These are phyloP conservation scores for Solea senegalensis DNA, from an alignment of 2,113 vertebrate species.

Conservation along the genomic window DNA sequence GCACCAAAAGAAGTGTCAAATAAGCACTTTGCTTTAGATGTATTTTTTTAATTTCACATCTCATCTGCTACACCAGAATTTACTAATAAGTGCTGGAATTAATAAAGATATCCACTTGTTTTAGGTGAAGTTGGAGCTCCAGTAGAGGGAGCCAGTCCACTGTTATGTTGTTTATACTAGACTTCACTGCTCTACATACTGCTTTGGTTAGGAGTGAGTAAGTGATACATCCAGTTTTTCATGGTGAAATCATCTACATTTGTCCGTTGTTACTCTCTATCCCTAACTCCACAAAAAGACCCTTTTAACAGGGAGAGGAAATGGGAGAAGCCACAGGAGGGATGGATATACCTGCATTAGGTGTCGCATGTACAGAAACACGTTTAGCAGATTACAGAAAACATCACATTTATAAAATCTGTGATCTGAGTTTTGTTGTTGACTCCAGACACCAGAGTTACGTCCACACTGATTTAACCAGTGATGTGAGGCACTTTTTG, in stretches of 20 bases:
- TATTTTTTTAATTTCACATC: background rate
- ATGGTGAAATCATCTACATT: background rate
- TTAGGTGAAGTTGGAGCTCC: slow-evolving; percentile 3
- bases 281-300: too few relatives aligned
- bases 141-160: slow-evolving; percentile 61
- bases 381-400: too few relatives aligned
- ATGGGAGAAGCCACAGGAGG: too few relatives aligned
- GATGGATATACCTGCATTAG: too few relatives aligned
- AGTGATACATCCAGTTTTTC: background rate
- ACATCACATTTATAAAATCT: background rate
- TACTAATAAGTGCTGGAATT: background rate
- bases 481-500: background rate
- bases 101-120: background rate
- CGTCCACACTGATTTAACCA: slow-evolving; percentile 2
- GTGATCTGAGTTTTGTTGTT: background rate
- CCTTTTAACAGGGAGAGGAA: too few relatives aligned
- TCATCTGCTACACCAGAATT: background rate
- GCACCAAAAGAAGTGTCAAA: too few relatives aligned
- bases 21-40: background rate
- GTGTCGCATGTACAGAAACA: too few relatives aligned
- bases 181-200: background rate
- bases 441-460: background rate
- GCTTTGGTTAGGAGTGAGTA: background rate
- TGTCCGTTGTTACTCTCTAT: background rate
- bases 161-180: background rate